Evolutionary conservation across 2,113 vertebrate genomes (phyloP).

Genomic region (Rhea americana): DNA sequence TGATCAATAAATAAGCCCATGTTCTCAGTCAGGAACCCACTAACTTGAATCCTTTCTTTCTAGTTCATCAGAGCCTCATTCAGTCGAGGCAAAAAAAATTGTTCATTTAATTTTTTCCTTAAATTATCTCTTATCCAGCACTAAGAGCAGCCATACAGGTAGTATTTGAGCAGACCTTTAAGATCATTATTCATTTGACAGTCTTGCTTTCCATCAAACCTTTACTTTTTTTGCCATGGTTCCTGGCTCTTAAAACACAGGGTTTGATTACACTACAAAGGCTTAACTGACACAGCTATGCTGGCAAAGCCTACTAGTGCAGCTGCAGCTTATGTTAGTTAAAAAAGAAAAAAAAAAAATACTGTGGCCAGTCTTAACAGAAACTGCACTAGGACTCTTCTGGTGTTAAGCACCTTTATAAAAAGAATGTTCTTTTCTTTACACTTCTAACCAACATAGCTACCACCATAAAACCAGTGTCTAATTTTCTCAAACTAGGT

Average conservation of each 20-base stretch:
- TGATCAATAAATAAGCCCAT: neutral
- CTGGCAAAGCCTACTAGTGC: neutral
- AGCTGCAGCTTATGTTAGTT: neutral
- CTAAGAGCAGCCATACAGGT: neutral
- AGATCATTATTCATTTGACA: neutral
- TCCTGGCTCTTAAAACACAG: neutral
- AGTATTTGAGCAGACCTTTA: neutral
- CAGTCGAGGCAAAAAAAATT: neutral
- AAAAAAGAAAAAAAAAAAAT: neutral
- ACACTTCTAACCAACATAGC: neutral
- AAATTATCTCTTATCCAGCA: neutral
- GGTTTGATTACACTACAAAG: neutral
- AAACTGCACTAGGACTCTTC: neutral
- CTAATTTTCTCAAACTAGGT: neutral
- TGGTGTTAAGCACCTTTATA: neutral
- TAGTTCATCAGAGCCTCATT: neutral
- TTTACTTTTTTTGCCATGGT: neutral
- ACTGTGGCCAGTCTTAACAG: neutral
- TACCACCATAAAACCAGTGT: neutral
- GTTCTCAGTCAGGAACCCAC: neutral
- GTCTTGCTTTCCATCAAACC: neutral
- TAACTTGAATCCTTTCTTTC: neutral
- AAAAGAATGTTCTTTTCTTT: neutral
- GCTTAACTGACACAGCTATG: constrained; percentile 30
- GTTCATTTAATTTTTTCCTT: neutral